Evolutionary conservation across 2,888 invertebrate genomes (phyloP).

Genomic region (Scaptomyza cyrtandrae): DNA sequence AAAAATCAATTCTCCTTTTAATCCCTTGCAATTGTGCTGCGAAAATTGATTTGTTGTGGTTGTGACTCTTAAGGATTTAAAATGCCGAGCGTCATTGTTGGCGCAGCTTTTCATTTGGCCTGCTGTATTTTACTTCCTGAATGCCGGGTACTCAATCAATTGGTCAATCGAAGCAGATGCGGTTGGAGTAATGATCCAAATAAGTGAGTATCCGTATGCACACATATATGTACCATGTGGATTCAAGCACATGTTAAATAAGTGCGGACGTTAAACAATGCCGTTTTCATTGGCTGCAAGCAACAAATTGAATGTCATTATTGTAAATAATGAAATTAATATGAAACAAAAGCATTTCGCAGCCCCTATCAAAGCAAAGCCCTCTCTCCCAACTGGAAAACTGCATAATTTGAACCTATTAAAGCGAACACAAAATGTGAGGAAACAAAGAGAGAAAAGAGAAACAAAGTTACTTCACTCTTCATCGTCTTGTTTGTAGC

Average conservation of each 20-base stretch:
- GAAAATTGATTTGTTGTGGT: not conserved
- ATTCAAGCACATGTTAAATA: slow-evolving; percentile 18
- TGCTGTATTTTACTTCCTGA: slow-evolving; percentile 22
- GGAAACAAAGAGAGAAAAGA: not conserved
- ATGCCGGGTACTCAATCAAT: slow-evolving; percentile 30
- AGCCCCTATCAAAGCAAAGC: not conserved
- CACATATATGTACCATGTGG: not conserved
- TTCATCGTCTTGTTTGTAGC: slow-evolving; percentile 19
- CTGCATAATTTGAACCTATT: slow-evolving; percentile 33
- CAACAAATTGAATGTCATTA: slow-evolving; percentile 21
- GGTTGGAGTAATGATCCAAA: slow-evolving; percentile 21
- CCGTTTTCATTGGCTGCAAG: not conserved
- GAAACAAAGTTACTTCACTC: slow-evolving; percentile 9
- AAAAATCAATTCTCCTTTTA: not conserved
- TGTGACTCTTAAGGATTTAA: not conserved
- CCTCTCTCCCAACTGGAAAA: slow-evolving; percentile 18
- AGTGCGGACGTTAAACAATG: slow-evolving; percentile 28
- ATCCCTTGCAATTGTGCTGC: not conserved
- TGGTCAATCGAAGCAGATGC: slow-evolving; percentile 1
- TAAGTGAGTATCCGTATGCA: too few species aligned
- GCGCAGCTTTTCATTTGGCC: slow-evolving; percentile 1
- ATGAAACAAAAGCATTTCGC: slow-evolving; percentile 25
- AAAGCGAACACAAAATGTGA: slow-evolving; percentile 14
- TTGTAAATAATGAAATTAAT: slow-evolving; percentile 33
- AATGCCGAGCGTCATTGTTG: not conserved